Evolutionary conservation across 2,797 vertebrate species (phyloP), one percentile per base, ranked within the genome.

Genomic region (Cynodonichthys magdalenae): DNA sequence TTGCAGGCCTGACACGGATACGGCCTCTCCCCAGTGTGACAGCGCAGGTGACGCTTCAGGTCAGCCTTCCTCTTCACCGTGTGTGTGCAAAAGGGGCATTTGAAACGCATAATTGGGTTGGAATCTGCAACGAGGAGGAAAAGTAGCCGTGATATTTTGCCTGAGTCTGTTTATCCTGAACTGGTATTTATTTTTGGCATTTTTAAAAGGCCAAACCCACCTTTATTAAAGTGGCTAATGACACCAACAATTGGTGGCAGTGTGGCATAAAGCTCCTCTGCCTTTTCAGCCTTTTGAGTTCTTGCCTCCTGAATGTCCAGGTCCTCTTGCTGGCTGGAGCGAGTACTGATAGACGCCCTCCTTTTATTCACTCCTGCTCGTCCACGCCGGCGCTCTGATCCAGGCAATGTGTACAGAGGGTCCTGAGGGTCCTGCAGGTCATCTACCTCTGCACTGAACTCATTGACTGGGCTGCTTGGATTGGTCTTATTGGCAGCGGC

Each of bases 41-140:
- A 99, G 47, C 97, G 96, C 27, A 99, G 91, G 88, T 99, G 97
- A 3, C 97, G 95, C 88, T 99, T 99, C 17, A 99, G 91, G 89
- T 99, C 97, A 0, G 97, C 97, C 84, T 99, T 99, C 71, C 97
- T 93, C 82, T 99, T 99, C 68, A 99, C 97, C 45, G 97, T 97
- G 5, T 99, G 97, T 1, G 96, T 96, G 80, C 97, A 99, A 81
- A 97, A 99, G 0, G 97, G 97, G 57, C 97, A 99, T 90, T 98
- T 99, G 91, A 98, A 99, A 60, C 95, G 94, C 95, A 98, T 95
- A 50, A 94, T 91, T 48, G 96, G 92, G 76, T 95, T 93, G 41
- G 94, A 92, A 74, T 97, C 97, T 99, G 92, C 53, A 65, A 77
- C 75, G 15, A 75, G 18, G 47, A 64, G 66, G 20, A 71, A 1